phyloP scores from a whole-genome alignment of 2,113 vertebrate genomes.

The Petrocephalus zakoni region DNA sequence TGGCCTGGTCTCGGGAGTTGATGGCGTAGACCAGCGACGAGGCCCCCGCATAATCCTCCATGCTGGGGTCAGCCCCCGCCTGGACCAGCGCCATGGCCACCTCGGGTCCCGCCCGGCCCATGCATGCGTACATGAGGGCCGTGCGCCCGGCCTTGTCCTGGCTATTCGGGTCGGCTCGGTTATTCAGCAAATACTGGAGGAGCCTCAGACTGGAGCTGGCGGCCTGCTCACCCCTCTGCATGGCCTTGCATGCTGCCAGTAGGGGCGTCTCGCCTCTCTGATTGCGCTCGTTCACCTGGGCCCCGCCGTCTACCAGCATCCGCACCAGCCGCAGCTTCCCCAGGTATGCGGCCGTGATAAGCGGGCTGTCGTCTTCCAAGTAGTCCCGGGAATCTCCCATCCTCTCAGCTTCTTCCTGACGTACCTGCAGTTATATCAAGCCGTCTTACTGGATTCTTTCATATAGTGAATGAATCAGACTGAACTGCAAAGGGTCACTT shows the following conservation, averaged over 20 bases:
- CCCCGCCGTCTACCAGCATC: slow-evolving; percentile 59
- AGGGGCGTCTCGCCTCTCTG: slow-evolving; percentile 54
- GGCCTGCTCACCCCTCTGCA: slow-evolving; percentile 39
- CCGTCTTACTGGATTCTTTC: not conserved
- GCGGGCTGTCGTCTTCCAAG: slow-evolving; percentile 50
- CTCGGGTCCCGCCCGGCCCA: slow-evolving; percentile 46
- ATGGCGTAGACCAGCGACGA: slow-evolving; percentile 61
- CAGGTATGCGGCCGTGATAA: slow-evolving; percentile 50
- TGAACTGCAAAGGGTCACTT: not conserved
- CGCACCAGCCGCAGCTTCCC: slow-evolving; percentile 58
- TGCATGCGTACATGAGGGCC: slow-evolving; percentile 60
- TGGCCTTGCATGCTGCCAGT: slow-evolving; percentile 50
- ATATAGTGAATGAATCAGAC: not conserved
- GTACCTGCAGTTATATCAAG: not conserved
- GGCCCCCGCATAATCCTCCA: slow-evolving; percentile 55
- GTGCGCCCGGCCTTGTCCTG: slow-evolving; percentile 57
- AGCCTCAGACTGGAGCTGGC: slow-evolving; percentile 38
- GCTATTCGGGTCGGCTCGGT: slow-evolving; percentile 54
- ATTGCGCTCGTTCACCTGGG: slow-evolving; percentile 54
- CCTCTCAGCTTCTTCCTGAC: not conserved
- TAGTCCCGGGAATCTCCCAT: slow-evolving; percentile 46
- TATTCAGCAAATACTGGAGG: slow-evolving; percentile 50
- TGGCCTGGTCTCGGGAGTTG: slow-evolving; percentile 50
- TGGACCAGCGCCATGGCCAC: slow-evolving; percentile 47
- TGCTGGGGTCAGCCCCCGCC: slow-evolving; percentile 55